Conservation (phyloP, 2,888 invertebrate genomes). For the Anthophora plumipes region DNA sequence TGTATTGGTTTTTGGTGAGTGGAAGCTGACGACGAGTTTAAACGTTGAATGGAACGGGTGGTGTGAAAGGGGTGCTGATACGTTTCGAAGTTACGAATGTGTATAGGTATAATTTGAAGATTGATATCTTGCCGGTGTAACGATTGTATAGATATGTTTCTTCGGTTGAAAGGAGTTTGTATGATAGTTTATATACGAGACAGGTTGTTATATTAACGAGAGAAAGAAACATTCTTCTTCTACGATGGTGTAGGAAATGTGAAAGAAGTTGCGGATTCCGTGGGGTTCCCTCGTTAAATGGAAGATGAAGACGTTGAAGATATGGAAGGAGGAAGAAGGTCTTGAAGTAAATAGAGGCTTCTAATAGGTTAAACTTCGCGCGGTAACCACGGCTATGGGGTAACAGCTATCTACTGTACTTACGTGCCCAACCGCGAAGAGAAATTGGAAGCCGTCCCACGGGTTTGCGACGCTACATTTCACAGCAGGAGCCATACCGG, state of each 20-base stretch:
- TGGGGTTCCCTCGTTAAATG: slow-evolving; percentile 12
- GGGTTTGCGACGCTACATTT: slow-evolving; percentile 20
- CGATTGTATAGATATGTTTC: background rate
- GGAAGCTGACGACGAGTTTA: background rate
- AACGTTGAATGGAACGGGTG: background rate
- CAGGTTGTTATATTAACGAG: too few species aligned
- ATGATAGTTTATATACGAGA: background rate
- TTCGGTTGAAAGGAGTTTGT: background rate
- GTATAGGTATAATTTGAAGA: background rate
- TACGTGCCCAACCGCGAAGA: slow-evolving; percentile 38
- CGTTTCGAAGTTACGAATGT: background rate
- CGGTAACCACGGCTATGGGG: slow-evolving; percentile 31
- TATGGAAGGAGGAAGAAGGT: background rate
- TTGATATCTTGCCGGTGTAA: too few species aligned
- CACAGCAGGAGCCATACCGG: background rate
- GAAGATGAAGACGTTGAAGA: slow-evolving; percentile 20
- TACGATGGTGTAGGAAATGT: background rate
- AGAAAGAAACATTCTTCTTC: background rate
- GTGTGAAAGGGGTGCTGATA: background rate
- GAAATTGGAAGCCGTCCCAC: slow-evolving; percentile 40
- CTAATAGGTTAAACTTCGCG: slow-evolving; percentile 31
- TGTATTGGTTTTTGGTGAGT: background rate
- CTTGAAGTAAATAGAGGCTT: background rate
- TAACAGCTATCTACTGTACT: slow-evolving; percentile 39
- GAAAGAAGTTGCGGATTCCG: slow-evolving; percentile 16